phyloP scores from a whole-genome alignment of 2,797 vertebrate genomes.

The Chromis chromis region DNA sequence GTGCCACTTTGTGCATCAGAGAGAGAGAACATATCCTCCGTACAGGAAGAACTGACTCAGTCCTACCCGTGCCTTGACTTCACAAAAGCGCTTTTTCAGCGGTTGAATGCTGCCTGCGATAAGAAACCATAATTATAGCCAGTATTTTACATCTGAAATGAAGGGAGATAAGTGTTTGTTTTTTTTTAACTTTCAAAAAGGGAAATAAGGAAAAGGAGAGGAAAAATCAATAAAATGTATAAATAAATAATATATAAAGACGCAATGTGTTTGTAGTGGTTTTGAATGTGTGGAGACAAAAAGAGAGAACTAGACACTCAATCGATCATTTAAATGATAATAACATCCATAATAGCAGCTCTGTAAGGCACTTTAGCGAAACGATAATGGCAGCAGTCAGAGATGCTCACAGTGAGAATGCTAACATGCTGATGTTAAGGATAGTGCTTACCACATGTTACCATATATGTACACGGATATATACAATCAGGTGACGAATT shows the following conservation, averaged over 20 bases:
- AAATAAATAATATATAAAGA: too few species aligned
- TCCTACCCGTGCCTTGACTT: slow-evolving; percentile 25
- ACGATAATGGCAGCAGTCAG: neutral
- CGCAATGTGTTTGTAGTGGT: too few species aligned
- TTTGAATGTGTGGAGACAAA: too few species aligned
- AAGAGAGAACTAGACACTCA: slow-evolving; percentile 7
- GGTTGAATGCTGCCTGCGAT: slow-evolving; percentile 21
- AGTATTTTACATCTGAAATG: slow-evolving; percentile 21
- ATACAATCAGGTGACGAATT: too few species aligned
- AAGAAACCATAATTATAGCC: slow-evolving; percentile 35
- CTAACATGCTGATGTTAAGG: slow-evolving; percentile 1
- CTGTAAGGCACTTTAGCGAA: neutral
- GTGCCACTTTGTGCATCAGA: slow-evolving; percentile 41
- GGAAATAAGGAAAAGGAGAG: too few species aligned
- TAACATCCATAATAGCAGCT: neutral
- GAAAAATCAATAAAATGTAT: too few species aligned
- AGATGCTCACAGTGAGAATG: neutral
- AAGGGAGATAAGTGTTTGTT: neutral
- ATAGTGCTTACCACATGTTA: neutral
- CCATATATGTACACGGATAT: too few species aligned
- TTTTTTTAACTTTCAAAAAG: too few species aligned
- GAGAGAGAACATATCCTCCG: slow-evolving; percentile 31
- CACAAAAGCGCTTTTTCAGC: slow-evolving; percentile 34
- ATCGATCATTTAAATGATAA: slow-evolving; percentile 5
- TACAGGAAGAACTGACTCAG: slow-evolving; percentile 32